phyloP scores from a whole-genome alignment of 1,140 invertebrate genomes.

The fruit fly (Drosophila melanogaster) region DNA sequence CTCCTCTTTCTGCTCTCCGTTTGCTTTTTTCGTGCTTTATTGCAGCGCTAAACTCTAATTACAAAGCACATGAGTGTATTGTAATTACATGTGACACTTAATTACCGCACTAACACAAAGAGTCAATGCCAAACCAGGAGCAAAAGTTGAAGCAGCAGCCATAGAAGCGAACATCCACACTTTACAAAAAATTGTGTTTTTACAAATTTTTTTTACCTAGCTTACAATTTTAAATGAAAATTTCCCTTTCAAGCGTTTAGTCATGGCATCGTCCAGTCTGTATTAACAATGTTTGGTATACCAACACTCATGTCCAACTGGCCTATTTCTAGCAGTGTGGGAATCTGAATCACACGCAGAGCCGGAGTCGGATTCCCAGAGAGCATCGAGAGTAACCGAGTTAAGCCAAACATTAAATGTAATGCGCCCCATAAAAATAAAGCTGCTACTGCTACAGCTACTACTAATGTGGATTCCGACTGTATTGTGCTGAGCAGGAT shows the following conservation, averaged over 20 bases:
- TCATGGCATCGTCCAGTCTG: too few relatives aligned
- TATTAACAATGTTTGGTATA: neutral
- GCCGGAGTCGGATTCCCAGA: slow-evolving; percentile 22
- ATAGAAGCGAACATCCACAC: slow-evolving; percentile 18
- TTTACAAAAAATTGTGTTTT: neutral
- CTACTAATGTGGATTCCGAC: slow-evolving; percentile 52
- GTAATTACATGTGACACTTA: slow-evolving; percentile 83
- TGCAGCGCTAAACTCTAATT: slow-evolving; percentile 77
- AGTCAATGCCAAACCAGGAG: slow-evolving; percentile 39
- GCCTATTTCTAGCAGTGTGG: slow-evolving; percentile 13
- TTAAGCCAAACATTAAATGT: slow-evolving; percentile 81
- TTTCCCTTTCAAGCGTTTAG: too few relatives aligned
- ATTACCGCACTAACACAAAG: slow-evolving; percentile 72
- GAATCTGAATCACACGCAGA: slow-evolving; percentile 23
- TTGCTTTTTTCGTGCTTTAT: slow-evolving; percentile 27
- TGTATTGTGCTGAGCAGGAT: slow-evolving; percentile 39
- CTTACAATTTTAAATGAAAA: too few relatives aligned
- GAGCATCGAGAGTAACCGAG: slow-evolving; percentile 66
- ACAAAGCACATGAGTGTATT: slow-evolving; percentile 82
- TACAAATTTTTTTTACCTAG: too few relatives aligned
- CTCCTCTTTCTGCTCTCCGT: slow-evolving; percentile 4
- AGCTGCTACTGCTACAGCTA: slow-evolving; percentile 57
- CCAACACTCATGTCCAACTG: neutral
- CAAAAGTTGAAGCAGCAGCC: slow-evolving; percentile 23
- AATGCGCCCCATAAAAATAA: slow-evolving; percentile 79